A percentile compares a stretch with the other conserved stretches of the same genome.
Evolutionary conservation across 2,113 vertebrate species (phyloP).

Genomic region (Alouatta palliata): DNA sequence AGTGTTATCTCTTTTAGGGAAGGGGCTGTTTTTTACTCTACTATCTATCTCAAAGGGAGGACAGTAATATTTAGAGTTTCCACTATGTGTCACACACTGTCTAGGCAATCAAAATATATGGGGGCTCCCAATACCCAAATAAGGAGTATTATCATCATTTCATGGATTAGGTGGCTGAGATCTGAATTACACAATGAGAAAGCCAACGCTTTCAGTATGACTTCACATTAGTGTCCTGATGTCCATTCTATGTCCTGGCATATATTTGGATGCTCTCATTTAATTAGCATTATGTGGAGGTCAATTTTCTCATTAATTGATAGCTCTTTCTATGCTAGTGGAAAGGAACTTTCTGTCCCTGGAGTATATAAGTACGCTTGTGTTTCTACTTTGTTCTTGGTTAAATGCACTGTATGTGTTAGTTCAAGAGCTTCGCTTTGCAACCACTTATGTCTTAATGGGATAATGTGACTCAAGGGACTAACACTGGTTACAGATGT

Average conservation of each 20-base stretch:
- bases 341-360: background rate
- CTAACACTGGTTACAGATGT: background rate
- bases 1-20: background rate
- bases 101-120: background rate
- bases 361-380: background rate
- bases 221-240: background rate
- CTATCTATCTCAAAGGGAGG: background rate
- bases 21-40: background rate
- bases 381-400: conserved; percentile 11
- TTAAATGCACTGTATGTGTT: conserved; percentile 33
- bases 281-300: background rate
- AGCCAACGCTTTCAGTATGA: background rate
- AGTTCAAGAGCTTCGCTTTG: background rate
- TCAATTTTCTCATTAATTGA: background rate
- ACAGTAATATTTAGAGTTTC: background rate
- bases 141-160: background rate
- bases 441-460: conserved; percentile 51
- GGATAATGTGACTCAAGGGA: conserved; percentile 37
- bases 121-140: background rate
- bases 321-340: background rate
- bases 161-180: background rate
- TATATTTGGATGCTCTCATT: background rate
- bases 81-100: background rate
- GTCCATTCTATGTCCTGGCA: background rate
- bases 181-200: background rate